These are phyloP conservation scores for Chloropsis cyanopogon DNA, from an alignment of 2,113 vertebrate species.

Conservation along the genomic window DNA sequence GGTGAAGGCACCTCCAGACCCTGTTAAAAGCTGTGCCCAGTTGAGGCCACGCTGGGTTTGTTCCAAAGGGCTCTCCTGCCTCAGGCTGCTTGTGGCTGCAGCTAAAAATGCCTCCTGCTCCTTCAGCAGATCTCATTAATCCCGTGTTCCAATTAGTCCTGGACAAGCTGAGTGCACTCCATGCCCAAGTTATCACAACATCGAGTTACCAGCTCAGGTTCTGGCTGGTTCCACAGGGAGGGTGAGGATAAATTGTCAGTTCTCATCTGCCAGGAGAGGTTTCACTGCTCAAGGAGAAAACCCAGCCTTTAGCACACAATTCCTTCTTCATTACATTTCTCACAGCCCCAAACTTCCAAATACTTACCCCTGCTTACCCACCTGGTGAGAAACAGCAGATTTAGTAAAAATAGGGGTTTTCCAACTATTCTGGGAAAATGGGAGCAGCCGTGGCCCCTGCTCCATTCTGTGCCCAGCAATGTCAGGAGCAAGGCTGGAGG, in stretches of 20 bases:
- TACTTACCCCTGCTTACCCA: background rate
- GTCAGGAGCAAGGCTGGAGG: slow-evolving; percentile 18
- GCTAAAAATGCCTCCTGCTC: background rate
- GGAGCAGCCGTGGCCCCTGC: background rate
- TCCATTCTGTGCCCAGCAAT: background rate
- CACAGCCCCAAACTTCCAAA: background rate
- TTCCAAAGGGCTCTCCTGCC: background rate
- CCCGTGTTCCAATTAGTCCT: background rate
- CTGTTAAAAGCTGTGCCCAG: background rate
- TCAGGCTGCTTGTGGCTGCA: background rate
- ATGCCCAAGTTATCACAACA: background rate
- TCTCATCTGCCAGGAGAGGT: background rate
- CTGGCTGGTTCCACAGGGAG: background rate
- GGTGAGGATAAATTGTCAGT: background rate
- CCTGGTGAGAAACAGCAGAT: background rate
- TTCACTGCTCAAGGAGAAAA: background rate
- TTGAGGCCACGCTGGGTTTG: rapidly evolving
- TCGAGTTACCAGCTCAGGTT: background rate
- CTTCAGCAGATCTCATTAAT: background rate
- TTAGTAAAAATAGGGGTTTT: background rate
- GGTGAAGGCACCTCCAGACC: background rate
- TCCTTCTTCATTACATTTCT: background rate
- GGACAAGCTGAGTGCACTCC: background rate
- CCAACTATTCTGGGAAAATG: background rate
- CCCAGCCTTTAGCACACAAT: background rate